These are phyloP conservation scores for Etia nguti DNA, from an alignment of 2,113 vertebrate genomes.

Conservation along the genomic window DNA sequence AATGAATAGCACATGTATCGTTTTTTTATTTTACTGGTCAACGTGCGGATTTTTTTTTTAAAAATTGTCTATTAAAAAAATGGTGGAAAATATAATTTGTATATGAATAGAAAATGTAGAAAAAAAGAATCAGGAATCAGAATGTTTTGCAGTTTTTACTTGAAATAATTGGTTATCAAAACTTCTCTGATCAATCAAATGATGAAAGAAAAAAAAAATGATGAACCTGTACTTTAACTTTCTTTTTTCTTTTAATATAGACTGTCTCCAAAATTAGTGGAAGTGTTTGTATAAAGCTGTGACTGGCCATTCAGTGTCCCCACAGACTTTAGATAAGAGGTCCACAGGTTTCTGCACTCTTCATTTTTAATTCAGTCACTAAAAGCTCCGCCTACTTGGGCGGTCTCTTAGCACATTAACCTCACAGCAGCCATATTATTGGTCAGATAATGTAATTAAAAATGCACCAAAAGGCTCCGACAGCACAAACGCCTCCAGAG, in stretches of 20 bases:
- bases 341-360: too few relatives aligned
- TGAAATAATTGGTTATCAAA: neutral
- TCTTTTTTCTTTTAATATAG: neutral
- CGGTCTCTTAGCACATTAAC: fast-evolving
- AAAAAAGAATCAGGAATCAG: neutral
- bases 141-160: neutral
- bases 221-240: neutral
- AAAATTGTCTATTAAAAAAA: neutral
- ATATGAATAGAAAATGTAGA: fast-evolving
- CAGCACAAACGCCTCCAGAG: too few relatives aligned
- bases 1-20: fast-evolving
- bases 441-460: neutral
- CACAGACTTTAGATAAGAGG: fast-evolving
- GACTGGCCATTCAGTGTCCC: neutral
- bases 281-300: neutral
- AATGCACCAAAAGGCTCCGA: neutral
- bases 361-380: neutral
- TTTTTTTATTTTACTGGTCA: neutral
- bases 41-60: neutral
- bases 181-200: neutral
- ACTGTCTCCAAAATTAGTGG: neutral
- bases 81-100: neutral
- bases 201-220: neutral
- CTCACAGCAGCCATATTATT: neutral
- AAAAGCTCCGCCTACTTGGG: too few relatives aligned